Conservation (phyloP, 2,888 invertebrate genomes). For the Drosophila prostipennis region DNA sequence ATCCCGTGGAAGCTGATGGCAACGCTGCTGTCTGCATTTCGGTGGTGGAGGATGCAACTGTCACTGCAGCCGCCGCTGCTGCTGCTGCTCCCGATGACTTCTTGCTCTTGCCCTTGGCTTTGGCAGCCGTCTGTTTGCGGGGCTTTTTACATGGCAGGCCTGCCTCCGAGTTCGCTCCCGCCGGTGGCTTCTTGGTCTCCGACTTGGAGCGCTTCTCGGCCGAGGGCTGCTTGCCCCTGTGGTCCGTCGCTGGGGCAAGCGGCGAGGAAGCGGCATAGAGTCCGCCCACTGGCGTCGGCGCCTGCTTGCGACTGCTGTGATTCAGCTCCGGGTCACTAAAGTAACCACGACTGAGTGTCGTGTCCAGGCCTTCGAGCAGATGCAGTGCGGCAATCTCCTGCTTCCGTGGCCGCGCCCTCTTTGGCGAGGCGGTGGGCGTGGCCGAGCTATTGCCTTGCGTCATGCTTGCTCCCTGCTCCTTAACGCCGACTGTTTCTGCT, state of each 20-base stretch:
- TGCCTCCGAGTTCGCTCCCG: conserved; percentile 7
- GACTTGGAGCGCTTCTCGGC: conserved; percentile 84
- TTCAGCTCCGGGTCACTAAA: conserved; percentile 83
- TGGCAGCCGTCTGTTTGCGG: conserved; percentile 48
- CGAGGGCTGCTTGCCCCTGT: conserved; percentile 27
- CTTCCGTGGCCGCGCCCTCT: conserved; percentile 67
- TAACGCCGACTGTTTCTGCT: neutral
- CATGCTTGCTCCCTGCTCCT: neutral
- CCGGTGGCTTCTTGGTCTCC: conserved; percentile 84
- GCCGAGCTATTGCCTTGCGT: conserved; percentile 9
- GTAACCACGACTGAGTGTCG: conserved; percentile 81
- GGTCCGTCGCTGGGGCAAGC: conserved; percentile 23
- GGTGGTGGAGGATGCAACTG: neutral
- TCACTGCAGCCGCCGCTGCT: neutral
- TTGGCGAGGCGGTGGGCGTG: conserved; percentile 73
- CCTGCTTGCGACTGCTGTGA: conserved; percentile 44
- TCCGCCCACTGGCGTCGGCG: conserved; percentile 17
- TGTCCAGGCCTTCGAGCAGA: conserved; percentile 76
- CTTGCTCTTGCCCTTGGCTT: conserved; percentile 49
- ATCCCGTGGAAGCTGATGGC: neutral
- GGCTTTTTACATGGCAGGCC: conserved; percentile 56
- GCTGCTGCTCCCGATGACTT: conserved; percentile 9
- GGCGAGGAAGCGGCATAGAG: conserved; percentile 61
- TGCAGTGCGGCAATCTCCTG: conserved; percentile 71
- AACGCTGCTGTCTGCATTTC: neutral